Conservation (phyloP, 2,113 vertebrate species). For the Anarhynchus alexandrinus region DNA sequence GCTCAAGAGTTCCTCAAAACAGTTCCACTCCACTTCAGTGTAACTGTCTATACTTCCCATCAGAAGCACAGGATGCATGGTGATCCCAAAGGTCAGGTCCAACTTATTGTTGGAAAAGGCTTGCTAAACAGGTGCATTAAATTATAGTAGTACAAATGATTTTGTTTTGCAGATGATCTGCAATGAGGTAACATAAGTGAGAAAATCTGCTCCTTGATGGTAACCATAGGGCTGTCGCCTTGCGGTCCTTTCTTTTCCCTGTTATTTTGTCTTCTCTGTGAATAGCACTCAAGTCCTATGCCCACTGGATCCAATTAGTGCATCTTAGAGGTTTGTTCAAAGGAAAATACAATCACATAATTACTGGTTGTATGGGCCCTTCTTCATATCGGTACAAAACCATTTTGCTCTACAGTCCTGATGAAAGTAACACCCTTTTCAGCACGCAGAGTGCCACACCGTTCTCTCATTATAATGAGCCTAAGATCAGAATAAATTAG, state of each 20-base stretch:
- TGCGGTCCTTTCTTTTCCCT: neutral
- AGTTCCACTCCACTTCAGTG: neutral
- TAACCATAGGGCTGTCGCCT: neutral
- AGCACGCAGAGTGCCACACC: accelerated
- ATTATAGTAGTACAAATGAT: neutral
- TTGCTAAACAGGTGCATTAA: neutral
- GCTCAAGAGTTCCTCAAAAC: neutral
- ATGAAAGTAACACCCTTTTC: neutral
- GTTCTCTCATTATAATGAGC: neutral
- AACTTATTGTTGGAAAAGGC: neutral
- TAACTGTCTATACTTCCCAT: neutral
- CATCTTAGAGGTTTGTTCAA: neutral
- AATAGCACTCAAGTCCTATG: neutral
- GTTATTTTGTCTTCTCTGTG: neutral
- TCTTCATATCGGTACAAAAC: neutral
- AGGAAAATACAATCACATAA: neutral
- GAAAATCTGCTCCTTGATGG: neutral
- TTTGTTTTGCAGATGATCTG: neutral
- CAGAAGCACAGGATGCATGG: neutral
- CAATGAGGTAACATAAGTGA: neutral
- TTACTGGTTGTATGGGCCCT: neutral
- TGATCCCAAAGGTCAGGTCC: neutral
- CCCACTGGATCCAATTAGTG: neutral
- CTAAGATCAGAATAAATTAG: neutral
- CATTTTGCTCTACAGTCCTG: neutral